These are phyloP conservation scores for Stomatorhinus walkeri DNA, from an alignment of 2,797 vertebrate species.

Conservation along the genomic window DNA sequence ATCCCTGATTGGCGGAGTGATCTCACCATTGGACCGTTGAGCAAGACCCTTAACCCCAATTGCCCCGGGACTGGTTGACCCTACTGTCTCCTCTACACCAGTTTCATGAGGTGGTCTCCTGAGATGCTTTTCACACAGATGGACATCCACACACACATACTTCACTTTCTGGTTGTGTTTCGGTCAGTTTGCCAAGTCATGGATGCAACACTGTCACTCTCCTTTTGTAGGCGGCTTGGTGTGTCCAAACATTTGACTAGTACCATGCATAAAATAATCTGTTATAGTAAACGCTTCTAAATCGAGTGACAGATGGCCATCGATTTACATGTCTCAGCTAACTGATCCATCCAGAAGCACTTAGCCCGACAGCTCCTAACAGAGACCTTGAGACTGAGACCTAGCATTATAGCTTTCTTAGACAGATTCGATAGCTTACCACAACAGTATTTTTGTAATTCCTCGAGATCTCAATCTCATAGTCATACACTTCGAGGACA, in stretches of 20 bases:
- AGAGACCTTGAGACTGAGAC: background rate
- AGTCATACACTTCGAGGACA: conserved; percentile 78
- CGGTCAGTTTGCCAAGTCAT: background rate
- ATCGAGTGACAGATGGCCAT: background rate
- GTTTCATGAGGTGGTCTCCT: no score
- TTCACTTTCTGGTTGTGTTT: background rate
- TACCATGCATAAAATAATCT: background rate
- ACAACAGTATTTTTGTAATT: conserved; percentile 89
- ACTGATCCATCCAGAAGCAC: background rate
- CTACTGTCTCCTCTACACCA: background rate
- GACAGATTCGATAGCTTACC: conserved; percentile 61
- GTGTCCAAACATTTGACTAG: background rate
- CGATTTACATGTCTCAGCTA: background rate
- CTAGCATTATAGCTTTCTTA: background rate
- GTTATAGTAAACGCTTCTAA: background rate
- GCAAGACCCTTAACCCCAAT: background rate
- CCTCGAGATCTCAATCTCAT: conserved; percentile 79
- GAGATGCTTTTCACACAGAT: no score
- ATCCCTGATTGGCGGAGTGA: background rate
- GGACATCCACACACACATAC: no score
- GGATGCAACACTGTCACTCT: background rate
- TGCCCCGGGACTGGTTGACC: background rate
- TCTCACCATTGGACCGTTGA: background rate
- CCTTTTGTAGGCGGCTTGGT: background rate
- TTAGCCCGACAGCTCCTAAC: background rate